Conservation (phyloP, 1,140 invertebrate species). For the Ladona fulva region DNA sequence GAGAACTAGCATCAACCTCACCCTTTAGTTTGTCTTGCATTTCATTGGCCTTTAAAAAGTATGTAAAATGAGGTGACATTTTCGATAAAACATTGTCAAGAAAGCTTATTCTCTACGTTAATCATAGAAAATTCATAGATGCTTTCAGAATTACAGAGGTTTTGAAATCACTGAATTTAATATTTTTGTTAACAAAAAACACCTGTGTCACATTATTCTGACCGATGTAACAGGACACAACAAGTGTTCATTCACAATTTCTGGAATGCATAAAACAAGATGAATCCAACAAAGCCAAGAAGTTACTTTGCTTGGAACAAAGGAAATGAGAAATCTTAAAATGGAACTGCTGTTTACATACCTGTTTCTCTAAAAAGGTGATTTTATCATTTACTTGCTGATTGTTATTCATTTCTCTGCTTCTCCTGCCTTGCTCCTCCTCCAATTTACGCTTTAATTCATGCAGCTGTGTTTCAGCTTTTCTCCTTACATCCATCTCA, state of each 20-base stretch:
- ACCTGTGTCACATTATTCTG: too few species aligned
- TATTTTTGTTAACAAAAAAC: too few species aligned
- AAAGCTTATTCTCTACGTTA: too few species aligned
- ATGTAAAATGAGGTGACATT: constrained; percentile 2
- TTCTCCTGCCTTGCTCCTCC: constrained; percentile 76
- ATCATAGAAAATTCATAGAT: too few species aligned
- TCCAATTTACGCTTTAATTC: constrained; percentile 80
- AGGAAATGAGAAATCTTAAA: too few species aligned
- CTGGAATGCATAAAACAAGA: too few species aligned
- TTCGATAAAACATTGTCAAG: too few species aligned
- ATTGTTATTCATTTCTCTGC: constrained; percentile 70
- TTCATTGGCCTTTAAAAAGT: constrained; percentile 59
- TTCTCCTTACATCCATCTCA: constrained; percentile 71
- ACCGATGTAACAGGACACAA: too few species aligned
- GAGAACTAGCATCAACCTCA: constrained; percentile 71
- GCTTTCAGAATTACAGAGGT: too few species aligned
- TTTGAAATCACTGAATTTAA: constrained; percentile 20
- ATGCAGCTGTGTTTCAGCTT: constrained; percentile 65
- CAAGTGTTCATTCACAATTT: too few species aligned
- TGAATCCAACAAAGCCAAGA: too few species aligned
- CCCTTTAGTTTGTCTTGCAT: constrained; percentile 80
- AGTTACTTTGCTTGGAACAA: too few species aligned
- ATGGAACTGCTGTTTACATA: constrained; percentile 27
- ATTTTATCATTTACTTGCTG: constrained; percentile 78
- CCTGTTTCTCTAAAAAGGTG: constrained; percentile 66